Percentiles rank a stretch among this genome's conserved stretches.
phyloP scores from a whole-genome alignment of 2,113 vertebrate species.

The Petroica traversi region DNA sequence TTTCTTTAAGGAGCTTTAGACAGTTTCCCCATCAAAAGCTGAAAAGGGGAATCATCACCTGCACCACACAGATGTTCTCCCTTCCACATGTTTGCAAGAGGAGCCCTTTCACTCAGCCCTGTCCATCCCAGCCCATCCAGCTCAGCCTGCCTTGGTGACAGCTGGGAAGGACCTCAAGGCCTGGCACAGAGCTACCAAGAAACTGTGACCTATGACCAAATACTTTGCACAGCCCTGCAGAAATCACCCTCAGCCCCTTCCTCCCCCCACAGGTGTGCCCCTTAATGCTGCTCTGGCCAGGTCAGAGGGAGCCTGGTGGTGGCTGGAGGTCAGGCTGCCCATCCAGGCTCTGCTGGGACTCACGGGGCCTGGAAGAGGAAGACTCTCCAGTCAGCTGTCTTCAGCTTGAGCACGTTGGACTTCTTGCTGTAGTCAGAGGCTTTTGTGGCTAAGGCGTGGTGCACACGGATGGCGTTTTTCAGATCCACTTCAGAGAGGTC shows the following conservation, averaged over 20 bases:
- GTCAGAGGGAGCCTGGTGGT: accelerated
- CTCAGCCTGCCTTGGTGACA: background rate
- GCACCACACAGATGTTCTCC: background rate
- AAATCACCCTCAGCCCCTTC: background rate
- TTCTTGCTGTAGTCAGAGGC: slow-evolving; percentile 97
- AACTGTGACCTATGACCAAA: background rate
- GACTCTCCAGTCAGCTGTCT: slow-evolving; percentile 97
- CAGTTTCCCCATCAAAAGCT: background rate
- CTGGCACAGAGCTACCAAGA: background rate
- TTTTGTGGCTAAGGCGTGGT: slow-evolving; percentile 90
- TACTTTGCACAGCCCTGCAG: background rate
- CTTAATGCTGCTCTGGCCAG: background rate
- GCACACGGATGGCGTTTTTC: slow-evolving; percentile 93
- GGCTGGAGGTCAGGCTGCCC: background rate
- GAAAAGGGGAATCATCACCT: background rate
- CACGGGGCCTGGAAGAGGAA: slow-evolving; percentile 95
- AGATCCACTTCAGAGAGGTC: slow-evolving; percentile 95
- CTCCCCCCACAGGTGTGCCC: background rate
- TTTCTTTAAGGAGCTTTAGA: background rate
- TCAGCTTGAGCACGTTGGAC: slow-evolving; percentile 92
- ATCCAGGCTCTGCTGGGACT: slow-evolving; percentile 46
- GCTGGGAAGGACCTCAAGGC: background rate
- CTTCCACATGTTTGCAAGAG: background rate
- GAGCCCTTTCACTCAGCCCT: background rate
- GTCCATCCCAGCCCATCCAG: background rate